Evolutionary conservation across 2,797 vertebrate species (phyloP), one percentile per base, ranked within the genome.

Genomic region (Neopelma chrysocephalum): DNA sequence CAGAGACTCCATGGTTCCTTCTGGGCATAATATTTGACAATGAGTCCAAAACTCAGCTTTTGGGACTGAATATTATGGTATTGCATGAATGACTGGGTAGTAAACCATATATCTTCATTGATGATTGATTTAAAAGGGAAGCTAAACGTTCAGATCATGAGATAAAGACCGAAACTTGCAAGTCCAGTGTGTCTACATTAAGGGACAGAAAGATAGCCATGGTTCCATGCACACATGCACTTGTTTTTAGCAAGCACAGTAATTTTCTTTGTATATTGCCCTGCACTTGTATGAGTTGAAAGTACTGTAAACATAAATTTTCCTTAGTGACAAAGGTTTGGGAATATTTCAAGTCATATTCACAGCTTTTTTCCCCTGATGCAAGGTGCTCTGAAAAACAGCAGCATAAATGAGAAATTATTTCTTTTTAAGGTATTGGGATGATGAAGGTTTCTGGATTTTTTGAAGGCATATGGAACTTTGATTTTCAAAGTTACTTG

Each of bases 401-500:
- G 15, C 15, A 90, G 6, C 10, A 42, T 15, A 76, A 84, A 82
- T 27, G 7, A 69, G 25, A 69, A 65, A 43, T 45, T 27, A 9
- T 58, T 84, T 86, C 6, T 78, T 87, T 87, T 54, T 21, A 47
- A 69, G 4, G 9, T 50, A 68, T 78, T 81, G n/a, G 29, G 68
- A n/a, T 62, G 9, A 43, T 0, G 1, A 18, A 60, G 9, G 5
- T 40, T 72, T 50, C 40, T 87, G 10, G 13, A 42, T 61, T 51
- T 93, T 90, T 50, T 65, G 10, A 84, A 83, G 45, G 21, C 4
- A 80, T 90, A 69, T 6, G 1, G 9, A 78, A 34, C 12, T 76
- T 79, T 64, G 36, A n/a, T 83, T 90, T 93, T 62, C 40, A 82
- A 65, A 86, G 36, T 58, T 58, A 20, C 17, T 71, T 68, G 34